A percentile compares a stretch with the other conserved stretches of the same genome.
These are phyloP conservation scores for Ornithoptera alexandrae DNA, from an alignment of 2,888 invertebrate species.

Conservation along the genomic window DNA sequence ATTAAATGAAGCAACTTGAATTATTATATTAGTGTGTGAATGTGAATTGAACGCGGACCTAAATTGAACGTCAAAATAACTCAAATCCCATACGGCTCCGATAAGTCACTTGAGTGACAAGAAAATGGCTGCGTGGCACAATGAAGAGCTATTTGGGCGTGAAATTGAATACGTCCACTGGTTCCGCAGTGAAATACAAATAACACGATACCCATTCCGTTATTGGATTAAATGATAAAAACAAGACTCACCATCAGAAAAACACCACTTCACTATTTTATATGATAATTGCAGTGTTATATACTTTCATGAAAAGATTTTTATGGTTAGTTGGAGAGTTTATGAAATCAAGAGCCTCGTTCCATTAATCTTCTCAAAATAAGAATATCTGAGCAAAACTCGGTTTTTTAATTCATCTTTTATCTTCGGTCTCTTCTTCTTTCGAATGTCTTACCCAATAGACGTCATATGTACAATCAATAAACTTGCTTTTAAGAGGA, in stretches of 20 bases:
- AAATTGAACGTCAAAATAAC: slow-evolving; percentile 18
- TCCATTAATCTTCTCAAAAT: too few species aligned
- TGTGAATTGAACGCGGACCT: background rate
- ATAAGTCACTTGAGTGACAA: slow-evolving; percentile 30
- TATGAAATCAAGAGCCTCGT: too few species aligned
- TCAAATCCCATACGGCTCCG: slow-evolving; percentile 22
- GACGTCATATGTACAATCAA: too few species aligned
- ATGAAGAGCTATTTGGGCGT: slow-evolving; percentile 41
- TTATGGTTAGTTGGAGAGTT: too few species aligned
- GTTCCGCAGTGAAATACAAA: slow-evolving; percentile 46
- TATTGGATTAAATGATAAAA: background rate
- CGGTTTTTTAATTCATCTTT: too few species aligned
- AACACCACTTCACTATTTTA: too few species aligned
- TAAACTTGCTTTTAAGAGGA: too few species aligned
- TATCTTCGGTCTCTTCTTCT: too few species aligned
- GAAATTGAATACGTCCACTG: slow-evolving; percentile 59
- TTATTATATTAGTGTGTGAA: background rate
- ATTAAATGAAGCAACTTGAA: background rate
- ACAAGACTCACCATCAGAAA: background rate
- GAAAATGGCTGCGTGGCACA: slow-evolving; percentile 25
- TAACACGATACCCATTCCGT: slow-evolving; percentile 42
- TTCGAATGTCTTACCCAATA: too few species aligned
- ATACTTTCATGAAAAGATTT: too few species aligned
- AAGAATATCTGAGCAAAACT: too few species aligned
- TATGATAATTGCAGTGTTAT: too few species aligned